Evolutionary conservation across 2,113 vertebrate species (phyloP).

Genomic region (Ibidorhyncha struthersii): DNA sequence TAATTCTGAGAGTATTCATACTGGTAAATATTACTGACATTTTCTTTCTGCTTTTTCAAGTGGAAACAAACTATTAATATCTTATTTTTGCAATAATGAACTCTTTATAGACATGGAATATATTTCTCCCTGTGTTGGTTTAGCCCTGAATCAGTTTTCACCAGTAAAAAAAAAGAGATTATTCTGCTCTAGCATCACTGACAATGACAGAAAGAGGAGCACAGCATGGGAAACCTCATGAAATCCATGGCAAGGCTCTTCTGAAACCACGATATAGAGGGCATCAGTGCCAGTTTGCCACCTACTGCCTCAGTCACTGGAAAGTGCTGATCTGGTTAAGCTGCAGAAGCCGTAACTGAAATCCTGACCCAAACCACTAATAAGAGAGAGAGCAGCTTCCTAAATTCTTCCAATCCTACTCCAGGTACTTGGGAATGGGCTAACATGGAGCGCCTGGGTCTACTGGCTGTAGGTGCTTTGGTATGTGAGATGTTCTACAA

Average conservation of each 20-base stretch:
- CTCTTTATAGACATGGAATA: neutral
- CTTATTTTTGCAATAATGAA: neutral
- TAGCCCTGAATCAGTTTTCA: neutral
- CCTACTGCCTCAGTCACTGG: neutral
- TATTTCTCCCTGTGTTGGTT: neutral
- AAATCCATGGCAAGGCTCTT: neutral
- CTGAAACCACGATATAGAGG: neutral
- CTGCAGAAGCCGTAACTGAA: neutral
- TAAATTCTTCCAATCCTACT: neutral
- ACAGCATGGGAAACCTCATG: neutral
- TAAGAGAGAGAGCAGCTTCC: neutral
- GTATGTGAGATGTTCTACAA: neutral
- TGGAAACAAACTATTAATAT: constrained; percentile 6
- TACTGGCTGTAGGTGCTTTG: neutral
- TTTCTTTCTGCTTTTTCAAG: neutral
- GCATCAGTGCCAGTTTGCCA: neutral
- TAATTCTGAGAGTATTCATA: neutral
- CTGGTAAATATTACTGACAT: constrained; percentile 20
- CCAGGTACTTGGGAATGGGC: neutral
- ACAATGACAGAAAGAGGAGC: neutral
- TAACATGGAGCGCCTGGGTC: neutral
- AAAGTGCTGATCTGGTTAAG: neutral
- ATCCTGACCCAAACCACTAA: neutral
- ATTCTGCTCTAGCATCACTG: neutral
- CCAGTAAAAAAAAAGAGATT: neutral